Evolutionary conservation across 2,113 vertebrate genomes (phyloP).

Genomic region (Forbesichthys papilliferus): DNA sequence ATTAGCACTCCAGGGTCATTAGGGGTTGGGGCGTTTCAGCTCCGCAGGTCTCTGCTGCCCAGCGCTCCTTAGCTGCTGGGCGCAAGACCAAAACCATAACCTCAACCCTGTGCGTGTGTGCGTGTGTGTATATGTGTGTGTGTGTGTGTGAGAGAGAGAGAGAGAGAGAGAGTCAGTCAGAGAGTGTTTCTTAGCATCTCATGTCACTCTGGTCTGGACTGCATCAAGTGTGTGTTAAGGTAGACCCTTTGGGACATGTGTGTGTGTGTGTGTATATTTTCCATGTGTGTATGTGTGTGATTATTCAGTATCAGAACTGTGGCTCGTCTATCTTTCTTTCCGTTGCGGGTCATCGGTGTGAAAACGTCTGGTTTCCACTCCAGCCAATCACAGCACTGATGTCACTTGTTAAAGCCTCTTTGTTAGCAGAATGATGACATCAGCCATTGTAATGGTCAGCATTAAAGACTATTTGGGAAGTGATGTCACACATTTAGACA

Average conservation of each 20-base stretch:
- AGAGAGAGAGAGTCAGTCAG: slow-evolving; percentile 17
- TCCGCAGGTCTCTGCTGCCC: slow-evolving; percentile 21
- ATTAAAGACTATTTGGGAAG: too few species aligned
- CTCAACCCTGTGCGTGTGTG: slow-evolving; percentile 48
- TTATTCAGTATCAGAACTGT: slow-evolving; percentile 1
- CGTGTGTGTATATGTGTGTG: slow-evolving; percentile 19
- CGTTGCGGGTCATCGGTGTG: too few species aligned
- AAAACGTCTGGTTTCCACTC: too few species aligned
- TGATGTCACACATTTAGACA: too few species aligned
- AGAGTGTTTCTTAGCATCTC: slow-evolving; percentile 53
- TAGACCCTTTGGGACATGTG: slow-evolving; percentile 23
- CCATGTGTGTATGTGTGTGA: slow-evolving; percentile 29
- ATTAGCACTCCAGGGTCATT: slow-evolving; percentile 1
- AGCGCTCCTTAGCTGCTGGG: slow-evolving; percentile 53
- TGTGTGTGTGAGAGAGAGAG: slow-evolving; percentile 19
- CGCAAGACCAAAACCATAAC: slow-evolving; percentile 65
- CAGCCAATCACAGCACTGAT: too few species aligned
- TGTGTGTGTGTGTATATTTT: slow-evolving; percentile 20
- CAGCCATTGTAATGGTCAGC: too few species aligned
- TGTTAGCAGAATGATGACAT: too few species aligned
- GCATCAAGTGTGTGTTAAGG: slow-evolving; percentile 56
- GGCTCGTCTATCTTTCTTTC: neutral
- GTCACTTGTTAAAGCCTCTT: too few species aligned
- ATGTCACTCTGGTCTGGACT: slow-evolving; percentile 60
- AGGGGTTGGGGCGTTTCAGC: neutral